These are phyloP conservation scores for Danio jaintianensis DNA, from an alignment of 2,797 vertebrate species.

Conservation along the genomic window DNA sequence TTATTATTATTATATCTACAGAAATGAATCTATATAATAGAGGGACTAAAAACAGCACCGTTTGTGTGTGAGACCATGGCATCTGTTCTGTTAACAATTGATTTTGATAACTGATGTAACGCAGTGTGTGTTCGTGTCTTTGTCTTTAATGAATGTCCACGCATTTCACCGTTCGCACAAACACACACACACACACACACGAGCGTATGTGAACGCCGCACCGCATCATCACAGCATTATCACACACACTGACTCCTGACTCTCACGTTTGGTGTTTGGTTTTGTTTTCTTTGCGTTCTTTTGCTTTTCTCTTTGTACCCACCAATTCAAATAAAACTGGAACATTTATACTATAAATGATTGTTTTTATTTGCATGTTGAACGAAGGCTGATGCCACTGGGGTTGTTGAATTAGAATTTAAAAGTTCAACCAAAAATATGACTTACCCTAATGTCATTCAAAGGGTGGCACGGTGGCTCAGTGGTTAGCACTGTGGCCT, in stretches of 20 bases:
- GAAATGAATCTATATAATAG: slow-evolving; percentile 69
- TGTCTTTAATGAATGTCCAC: slow-evolving; percentile 80
- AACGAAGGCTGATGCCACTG: not conserved
- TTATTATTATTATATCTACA: slow-evolving; percentile 74
- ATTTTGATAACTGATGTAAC: slow-evolving; percentile 77
- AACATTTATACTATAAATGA: slow-evolving; percentile 57
- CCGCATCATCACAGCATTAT: not conserved
- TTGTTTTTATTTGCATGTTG: too few relatives aligned
- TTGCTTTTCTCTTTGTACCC: slow-evolving; percentile 78
- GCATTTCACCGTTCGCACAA: slow-evolving; percentile 62
- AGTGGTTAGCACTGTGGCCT: too few relatives aligned
- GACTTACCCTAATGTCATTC: too few relatives aligned
- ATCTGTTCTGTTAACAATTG: slow-evolving; percentile 83
- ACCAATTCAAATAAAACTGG: slow-evolving; percentile 77
- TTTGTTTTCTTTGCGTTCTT: slow-evolving; percentile 54
- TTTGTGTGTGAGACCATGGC: slow-evolving; percentile 86
- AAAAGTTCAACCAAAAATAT: too few relatives aligned
- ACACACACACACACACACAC: slow-evolving; percentile 29
- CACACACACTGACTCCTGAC: not conserved
- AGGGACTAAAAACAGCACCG: slow-evolving; percentile 83
- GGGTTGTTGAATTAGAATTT: not conserved
- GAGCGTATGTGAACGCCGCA: slow-evolving; percentile 19
- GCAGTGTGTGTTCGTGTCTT: slow-evolving; percentile 84
- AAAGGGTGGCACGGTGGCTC: too few relatives aligned
- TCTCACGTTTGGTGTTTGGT: slow-evolving; percentile 77